Percentiles rank a stretch among this genome's conserved stretches.
Conservation (phyloP, 2,888 invertebrate species). For the Adelognathus sp. region DNA sequence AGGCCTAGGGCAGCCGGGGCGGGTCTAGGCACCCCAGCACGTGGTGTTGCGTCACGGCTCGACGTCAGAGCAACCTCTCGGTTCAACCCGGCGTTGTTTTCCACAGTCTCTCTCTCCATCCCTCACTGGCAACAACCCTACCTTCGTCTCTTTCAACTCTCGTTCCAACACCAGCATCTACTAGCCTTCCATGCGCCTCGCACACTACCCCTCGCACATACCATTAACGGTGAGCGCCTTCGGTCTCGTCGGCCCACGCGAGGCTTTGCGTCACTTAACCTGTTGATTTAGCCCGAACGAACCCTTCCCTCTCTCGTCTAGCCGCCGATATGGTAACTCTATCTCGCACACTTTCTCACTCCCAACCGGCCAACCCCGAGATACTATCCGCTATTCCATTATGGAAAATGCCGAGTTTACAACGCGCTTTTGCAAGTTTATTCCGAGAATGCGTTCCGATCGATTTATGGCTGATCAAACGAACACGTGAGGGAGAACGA, state of each 20-base stretch:
- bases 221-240: conserved; percentile 10
- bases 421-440: not conserved
- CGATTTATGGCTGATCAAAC: conserved; percentile 34
- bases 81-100: not conserved
- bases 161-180: conserved; percentile 42
- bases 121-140: not conserved
- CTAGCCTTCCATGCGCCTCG: conserved; percentile 46
- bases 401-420: conserved; percentile 68
- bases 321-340: not conserved
- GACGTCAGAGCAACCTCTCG: conserved; percentile 69
- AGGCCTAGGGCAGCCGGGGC: conserved; percentile 69
- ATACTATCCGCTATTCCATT: conserved; percentile 53
- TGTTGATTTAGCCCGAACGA: conserved; percentile 76
- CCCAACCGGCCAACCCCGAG: not conserved
- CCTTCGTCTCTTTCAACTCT: conserved; percentile 16
- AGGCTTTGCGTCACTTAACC: conserved; percentile 69
- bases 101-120: not conserved
- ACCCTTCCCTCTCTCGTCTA: conserved; percentile 36
- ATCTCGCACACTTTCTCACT: conserved; percentile 3
- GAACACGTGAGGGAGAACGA: not conserved
- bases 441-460: not conserved
- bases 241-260: conserved; percentile 42
- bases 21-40: conserved; percentile 60
- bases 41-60: conserved; percentile 64
- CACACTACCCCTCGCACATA: not conserved